Base-by-base conservation (phyloP, 2,113 vertebrate genomes). In the Callopanchax toddi region DNA sequence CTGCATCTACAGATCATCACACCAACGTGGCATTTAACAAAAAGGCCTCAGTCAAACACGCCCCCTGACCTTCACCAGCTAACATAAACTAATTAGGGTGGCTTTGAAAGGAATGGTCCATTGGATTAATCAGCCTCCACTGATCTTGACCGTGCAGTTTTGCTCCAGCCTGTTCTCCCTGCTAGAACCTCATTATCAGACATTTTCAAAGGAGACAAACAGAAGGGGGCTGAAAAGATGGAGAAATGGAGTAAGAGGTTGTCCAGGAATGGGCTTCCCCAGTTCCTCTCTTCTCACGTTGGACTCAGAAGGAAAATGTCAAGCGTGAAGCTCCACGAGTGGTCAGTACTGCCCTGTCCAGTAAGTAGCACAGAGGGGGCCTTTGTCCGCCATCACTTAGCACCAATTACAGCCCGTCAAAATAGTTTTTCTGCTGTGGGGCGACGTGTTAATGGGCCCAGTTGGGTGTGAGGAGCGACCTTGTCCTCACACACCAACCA, bases 61-160 rank as follows among this genome's bases (percentile, higher is more conserved):
- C 89, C 94, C 94, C 93, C 87, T 93, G 94, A 96, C 95, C 95
- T 96, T 93, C 92, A 93, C 85, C 91, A 93, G 94, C 92, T 93
- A 97, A 95, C 94, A 94, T 96, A 97, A 98, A 97, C 95, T 97
- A 97, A 98, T 98, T 96, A 96, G 91, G 90, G 93, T 48, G 58
- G 84, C 71, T 89, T 85, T 82, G 87, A 85, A 73, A 85, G 91
- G 93, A 93, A 88, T 76, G 87, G 89, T 71, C 90, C 90, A 86
- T 73, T 83, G 89, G 85, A 93, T 93, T 94, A 91, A 93, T 92
- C 89, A 85, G 78, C 54, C 36, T 71, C 65, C 81, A 85, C 84
- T 53, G 82, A 88, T 93, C 91, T 93, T 87, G 79, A 82, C 90
- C 82, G 63, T 75, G 86, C 83, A 82, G 59, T 79, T 81, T 80